phyloP scores from a whole-genome alignment of 2,797 vertebrate species.

The Malurus leucopterus region DNA sequence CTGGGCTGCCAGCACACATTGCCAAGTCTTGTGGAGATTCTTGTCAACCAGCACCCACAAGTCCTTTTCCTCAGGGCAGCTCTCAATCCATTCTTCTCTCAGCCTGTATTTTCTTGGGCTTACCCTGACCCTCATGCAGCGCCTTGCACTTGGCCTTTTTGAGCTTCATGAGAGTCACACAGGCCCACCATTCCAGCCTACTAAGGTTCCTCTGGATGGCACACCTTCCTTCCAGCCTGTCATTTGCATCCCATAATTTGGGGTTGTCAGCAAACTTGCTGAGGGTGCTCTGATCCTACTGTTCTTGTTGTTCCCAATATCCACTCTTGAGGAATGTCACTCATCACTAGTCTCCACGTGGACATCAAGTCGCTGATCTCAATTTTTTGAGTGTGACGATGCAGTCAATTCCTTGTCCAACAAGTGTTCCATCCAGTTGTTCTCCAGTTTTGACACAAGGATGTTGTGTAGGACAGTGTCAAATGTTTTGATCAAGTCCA shows the following conservation, averaged over 20 bases:
- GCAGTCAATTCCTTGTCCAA: background rate
- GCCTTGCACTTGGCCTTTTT: background rate
- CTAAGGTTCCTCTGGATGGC: no score
- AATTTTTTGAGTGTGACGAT: background rate
- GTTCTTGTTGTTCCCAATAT: background rate
- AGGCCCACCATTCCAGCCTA: background rate
- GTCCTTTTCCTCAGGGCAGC: background rate
- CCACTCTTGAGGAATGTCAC: background rate
- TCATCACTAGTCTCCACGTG: background rate
- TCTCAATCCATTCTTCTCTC: background rate
- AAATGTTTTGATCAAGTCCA: background rate
- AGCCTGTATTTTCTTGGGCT: background rate
- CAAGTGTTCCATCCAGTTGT: background rate
- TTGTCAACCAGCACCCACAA: background rate
- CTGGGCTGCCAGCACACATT: background rate
- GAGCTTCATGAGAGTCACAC: no score
- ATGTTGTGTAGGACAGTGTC: background rate
- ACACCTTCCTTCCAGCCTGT: background rate
- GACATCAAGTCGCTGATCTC: background rate
- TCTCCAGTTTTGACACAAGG: background rate
- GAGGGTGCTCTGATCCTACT: background rate
- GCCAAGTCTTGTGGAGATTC: background rate
- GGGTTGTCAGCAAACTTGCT: no score
- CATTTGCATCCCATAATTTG: no score
- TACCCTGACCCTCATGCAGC: background rate